Evolutionary conservation across 2,113 vertebrate genomes (phyloP).

Genomic region (Mustela nigripes): DNA sequence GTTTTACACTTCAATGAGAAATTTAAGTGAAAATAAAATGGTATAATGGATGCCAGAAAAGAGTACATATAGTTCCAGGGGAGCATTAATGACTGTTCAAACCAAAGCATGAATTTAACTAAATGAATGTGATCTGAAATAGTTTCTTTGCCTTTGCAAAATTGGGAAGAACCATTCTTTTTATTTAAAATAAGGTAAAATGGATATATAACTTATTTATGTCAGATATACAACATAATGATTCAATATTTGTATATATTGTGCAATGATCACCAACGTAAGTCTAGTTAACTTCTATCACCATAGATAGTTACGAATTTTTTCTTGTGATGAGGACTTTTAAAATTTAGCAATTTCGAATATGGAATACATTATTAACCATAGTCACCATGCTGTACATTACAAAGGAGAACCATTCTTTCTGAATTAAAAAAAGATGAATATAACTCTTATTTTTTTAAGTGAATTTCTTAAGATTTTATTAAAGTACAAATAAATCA

Average conservation of each 20-base stretch:
- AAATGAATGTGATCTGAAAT: not conserved
- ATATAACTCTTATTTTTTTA: not conserved
- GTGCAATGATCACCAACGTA: not conserved
- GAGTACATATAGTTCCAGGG: not conserved
- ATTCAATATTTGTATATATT: not conserved
- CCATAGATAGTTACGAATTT: too few relatives aligned
- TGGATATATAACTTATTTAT: not conserved
- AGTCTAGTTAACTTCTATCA: not conserved
- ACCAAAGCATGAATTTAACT: not conserved
- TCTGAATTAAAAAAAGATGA: not conserved
- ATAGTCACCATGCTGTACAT: not conserved
- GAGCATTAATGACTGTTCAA: not conserved
- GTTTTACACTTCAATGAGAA: not conserved
- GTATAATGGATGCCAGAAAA: not conserved
- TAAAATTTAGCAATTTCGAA: not conserved
- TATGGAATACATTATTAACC: not conserved
- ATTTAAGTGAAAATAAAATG: not conserved
- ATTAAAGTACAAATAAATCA: not conserved
- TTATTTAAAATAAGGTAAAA: not conserved
- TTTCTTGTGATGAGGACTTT: not conserved
- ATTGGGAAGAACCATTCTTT: not conserved
- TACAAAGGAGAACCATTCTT: not conserved
- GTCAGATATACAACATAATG: not conserved
- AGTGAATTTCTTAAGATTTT: not conserved
- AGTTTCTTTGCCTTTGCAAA: not conserved